Conservation (phyloP, 2,888 invertebrate species). For the Orthosia incerta region DNA sequence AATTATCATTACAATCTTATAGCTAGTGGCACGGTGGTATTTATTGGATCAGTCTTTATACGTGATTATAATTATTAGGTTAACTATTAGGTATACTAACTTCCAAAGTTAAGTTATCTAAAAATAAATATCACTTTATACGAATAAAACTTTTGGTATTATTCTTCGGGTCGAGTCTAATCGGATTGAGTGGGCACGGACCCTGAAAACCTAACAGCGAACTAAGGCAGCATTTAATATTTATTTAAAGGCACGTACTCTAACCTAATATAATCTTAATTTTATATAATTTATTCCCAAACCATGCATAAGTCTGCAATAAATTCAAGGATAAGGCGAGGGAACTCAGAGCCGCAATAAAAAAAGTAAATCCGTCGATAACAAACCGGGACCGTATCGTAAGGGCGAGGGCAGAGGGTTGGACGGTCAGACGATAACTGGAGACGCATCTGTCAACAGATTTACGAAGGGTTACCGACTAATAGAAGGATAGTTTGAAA, state of each 20-base stretch:
- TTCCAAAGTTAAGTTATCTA: too few relatives aligned
- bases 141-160: too few relatives aligned
- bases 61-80: too few relatives aligned
- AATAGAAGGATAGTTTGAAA: slow-evolving; percentile 42
- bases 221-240: not conserved
- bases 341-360: slow-evolving; percentile 61
- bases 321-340: slow-evolving; percentile 63
- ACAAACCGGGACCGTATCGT: slow-evolving; percentile 59
- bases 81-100: too few relatives aligned
- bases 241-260: too few relatives aligned
- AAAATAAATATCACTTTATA: too few relatives aligned
- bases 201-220: not conserved
- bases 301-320: slow-evolving; percentile 50
- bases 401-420: slow-evolving; percentile 63
- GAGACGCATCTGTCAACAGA: slow-evolving; percentile 72
- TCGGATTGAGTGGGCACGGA: too few relatives aligned
- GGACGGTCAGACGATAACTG: slow-evolving; percentile 74
- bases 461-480: slow-evolving; percentile 67
- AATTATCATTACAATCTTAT: too few relatives aligned
- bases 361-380: slow-evolving; percentile 70
- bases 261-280: slow-evolving; percentile 22
- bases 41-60: too few relatives aligned
- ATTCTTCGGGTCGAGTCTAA: too few relatives aligned
- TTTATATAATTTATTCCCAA: slow-evolving; percentile 46
- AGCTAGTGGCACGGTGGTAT: too few relatives aligned